Percentiles rank a stretch among this genome's conserved stretches.
These are phyloP conservation scores for Phylloscopus whistleri DNA, from an alignment of 2,113 vertebrate genomes.

Conservation along the genomic window DNA sequence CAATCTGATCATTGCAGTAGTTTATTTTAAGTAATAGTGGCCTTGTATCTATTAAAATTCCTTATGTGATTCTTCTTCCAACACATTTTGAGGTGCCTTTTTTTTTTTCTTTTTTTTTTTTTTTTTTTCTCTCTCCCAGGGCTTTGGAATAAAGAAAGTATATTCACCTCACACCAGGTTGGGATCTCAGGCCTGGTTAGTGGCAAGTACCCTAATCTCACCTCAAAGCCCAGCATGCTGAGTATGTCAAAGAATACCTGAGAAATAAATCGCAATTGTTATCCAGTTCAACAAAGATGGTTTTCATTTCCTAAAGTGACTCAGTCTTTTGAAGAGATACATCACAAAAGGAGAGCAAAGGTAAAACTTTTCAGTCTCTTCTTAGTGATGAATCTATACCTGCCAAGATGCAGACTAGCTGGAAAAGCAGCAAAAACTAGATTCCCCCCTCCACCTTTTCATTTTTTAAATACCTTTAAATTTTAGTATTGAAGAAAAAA, in stretches of 20 bases:
- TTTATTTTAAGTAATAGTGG: neutral
- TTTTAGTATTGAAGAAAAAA: neutral
- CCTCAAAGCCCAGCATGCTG: neutral
- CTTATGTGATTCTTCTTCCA: neutral
- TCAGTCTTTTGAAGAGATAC: neutral
- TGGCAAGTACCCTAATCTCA: neutral
- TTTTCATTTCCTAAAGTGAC: neutral
- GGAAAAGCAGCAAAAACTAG: slow-evolving; percentile 5
- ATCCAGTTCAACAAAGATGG: neutral
- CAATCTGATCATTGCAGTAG: neutral
- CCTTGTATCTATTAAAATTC: neutral
- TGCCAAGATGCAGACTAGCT: neutral
- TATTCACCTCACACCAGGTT: neutral
- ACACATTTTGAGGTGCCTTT: neutral
- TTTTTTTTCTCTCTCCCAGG: neutral
- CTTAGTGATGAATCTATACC: neutral
- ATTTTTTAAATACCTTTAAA: neutral
- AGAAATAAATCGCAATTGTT: neutral
- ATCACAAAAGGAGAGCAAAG: neutral
- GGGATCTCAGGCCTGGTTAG: neutral
- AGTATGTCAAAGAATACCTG: neutral
- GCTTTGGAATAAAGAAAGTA: neutral
- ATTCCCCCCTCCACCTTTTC: neutral
- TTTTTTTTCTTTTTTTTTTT: neutral
- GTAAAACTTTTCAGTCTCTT: neutral